Percentiles rank a stretch among this genome's conserved stretches.
These are phyloP conservation scores for Centruroides sculpturatus DNA, from an alignment of 1,140 invertebrate species.

Conservation along the genomic window DNA sequence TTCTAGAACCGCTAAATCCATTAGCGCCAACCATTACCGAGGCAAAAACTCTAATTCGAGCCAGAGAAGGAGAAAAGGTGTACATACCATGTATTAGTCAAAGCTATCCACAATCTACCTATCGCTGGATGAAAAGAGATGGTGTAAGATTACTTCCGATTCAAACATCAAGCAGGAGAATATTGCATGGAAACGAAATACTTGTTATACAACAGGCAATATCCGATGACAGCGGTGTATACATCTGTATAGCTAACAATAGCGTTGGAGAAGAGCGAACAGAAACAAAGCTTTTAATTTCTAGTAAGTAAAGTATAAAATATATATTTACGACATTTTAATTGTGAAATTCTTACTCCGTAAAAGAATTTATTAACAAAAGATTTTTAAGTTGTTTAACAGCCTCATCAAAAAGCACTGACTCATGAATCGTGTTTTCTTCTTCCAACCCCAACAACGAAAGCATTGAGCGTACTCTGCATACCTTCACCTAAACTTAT, in stretches of 20 bases:
- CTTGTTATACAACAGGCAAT: slow-evolving; percentile 15
- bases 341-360: no score
- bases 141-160: slow-evolving; percentile 4
- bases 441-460: no score
- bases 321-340: neutral
- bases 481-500: no score
- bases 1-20: slow-evolving; percentile 12
- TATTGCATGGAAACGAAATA: slow-evolving; percentile 11
- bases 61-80: slow-evolving; percentile 38
- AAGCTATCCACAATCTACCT: slow-evolving; percentile 40
- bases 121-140: slow-evolving; percentile 18
- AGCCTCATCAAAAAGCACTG: no score
- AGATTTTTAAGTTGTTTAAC: no score
- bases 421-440: no score
- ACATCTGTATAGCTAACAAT: slow-evolving; percentile 75
- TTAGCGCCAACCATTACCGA: slow-evolving; percentile 16
- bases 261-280: slow-evolving; percentile 68
- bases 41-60: slow-evolving; percentile 24
- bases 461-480: no score
- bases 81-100: slow-evolving; percentile 50
- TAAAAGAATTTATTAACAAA: no score
- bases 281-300: slow-evolving; percentile 57
- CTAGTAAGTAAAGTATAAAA: slow-evolving; percentile 31
- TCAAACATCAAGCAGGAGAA: slow-evolving; percentile 1
- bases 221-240: slow-evolving; percentile 41